phyloP scores from a whole-genome alignment of 2,797 vertebrate species.

The Cheirogaleus major region DNA sequence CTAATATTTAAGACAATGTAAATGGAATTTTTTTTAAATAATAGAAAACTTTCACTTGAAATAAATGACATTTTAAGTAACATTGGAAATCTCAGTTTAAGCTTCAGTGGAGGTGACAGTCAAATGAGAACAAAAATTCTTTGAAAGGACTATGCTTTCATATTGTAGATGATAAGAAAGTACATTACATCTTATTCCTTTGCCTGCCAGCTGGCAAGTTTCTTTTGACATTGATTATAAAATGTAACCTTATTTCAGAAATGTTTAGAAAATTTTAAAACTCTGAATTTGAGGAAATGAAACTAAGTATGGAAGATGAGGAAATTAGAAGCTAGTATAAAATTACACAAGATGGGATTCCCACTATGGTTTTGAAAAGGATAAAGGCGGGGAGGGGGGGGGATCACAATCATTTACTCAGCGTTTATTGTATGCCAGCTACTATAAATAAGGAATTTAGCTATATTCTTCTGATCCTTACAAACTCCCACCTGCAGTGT shows the following conservation, averaged over 20 bases:
- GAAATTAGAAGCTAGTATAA: constrained; percentile 22
- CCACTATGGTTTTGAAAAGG: neutral
- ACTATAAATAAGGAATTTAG: neutral
- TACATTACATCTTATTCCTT: neutral
- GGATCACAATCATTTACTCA: neutral
- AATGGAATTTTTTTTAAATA: constrained; percentile 11
- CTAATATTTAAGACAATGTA: neutral
- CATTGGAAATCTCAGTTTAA: neutral
- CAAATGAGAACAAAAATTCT: neutral
- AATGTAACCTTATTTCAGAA: neutral
- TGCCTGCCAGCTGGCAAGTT: neutral
- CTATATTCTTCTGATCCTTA: neutral
- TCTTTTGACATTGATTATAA: neutral
- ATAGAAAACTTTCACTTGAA: neutral
- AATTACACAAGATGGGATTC: constrained; percentile 20
- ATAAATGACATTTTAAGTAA: neutral
- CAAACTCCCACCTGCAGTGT: neutral
- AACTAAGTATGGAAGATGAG: neutral
- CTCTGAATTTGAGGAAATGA: neutral
- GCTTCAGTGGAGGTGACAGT: neutral
- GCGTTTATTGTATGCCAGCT: neutral
- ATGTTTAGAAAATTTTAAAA: neutral
- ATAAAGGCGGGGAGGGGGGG: neutral
- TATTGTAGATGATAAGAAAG: neutral
- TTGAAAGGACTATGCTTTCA: neutral